Evolutionary conservation across 2,888 invertebrate genomes (phyloP).

Genomic region (Synergus itoensis): DNA sequence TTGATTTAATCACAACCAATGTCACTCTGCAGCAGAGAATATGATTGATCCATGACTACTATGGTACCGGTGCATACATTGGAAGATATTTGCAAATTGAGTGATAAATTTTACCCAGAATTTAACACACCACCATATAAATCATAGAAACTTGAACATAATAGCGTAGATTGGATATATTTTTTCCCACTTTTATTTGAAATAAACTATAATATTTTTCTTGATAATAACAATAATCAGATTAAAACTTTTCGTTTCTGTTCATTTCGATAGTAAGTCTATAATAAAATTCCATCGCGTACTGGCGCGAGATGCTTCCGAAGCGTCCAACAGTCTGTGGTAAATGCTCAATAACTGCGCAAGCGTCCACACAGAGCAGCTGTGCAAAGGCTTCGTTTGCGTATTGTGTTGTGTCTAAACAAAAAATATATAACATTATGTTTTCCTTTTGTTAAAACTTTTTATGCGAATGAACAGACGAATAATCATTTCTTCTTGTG

Average conservation of each 20-base stretch:
- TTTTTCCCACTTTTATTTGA: background rate
- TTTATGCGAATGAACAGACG: background rate
- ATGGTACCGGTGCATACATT: too few relatives aligned
- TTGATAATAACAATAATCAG: too few relatives aligned
- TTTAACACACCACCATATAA: too few relatives aligned
- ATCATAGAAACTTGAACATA: too few relatives aligned
- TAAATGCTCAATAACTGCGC: background rate
- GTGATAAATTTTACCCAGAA: too few relatives aligned
- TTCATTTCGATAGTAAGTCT: background rate
- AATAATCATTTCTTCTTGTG: background rate
- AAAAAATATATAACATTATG: background rate
- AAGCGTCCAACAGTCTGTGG: slow-evolving; percentile 9
- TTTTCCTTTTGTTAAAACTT: background rate
- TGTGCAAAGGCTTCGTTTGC: background rate
- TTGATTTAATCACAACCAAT: too few relatives aligned
- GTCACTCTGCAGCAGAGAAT: too few relatives aligned
- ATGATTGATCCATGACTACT: too few relatives aligned
- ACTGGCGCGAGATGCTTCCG: background rate
- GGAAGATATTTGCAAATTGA: too few relatives aligned
- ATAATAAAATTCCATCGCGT: background rate
- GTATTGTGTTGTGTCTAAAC: background rate
- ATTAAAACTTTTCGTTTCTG: background rate
- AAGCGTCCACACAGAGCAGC: slow-evolving; percentile 1
- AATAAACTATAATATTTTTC: background rate
- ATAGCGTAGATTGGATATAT: too few relatives aligned